A percentile compares a stretch with the other conserved stretches of the same genome.
phyloP scores from a whole-genome alignment of 2,888 invertebrate genomes.

The Belgica antarctica region DNA sequence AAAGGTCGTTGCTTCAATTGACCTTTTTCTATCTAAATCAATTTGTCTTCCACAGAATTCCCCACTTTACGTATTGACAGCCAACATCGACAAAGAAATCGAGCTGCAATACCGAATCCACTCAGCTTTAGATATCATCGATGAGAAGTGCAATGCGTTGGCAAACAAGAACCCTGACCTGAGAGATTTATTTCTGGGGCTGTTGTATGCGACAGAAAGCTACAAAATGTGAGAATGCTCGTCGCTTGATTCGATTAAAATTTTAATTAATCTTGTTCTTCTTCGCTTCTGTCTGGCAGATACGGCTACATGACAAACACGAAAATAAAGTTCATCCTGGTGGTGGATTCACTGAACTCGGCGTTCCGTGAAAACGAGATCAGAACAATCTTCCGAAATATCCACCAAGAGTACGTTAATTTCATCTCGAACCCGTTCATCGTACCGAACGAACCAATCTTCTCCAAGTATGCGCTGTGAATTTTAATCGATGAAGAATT shows the following conservation, averaged over 20 bases:
- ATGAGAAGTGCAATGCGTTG: conserved; percentile 56
- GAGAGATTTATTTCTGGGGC: conserved; percentile 85
- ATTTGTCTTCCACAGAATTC: conserved; percentile 90
- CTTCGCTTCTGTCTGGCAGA: conserved; percentile 55
- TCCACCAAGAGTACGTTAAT: conserved; percentile 29
- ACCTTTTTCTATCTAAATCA: conserved; percentile 41
- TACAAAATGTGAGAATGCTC: conserved; percentile 78
- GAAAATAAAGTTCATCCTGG: conserved; percentile 88
- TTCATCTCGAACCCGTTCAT: conserved; percentile 93
- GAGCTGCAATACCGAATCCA: conserved; percentile 92
- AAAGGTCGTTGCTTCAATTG: no score
- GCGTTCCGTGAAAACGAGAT: conserved; percentile 91
- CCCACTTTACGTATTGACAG: conserved; percentile 80
- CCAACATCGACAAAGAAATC: conserved; percentile 75
- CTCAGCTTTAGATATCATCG: conserved; percentile 61
- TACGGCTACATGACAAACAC: conserved; percentile 98
- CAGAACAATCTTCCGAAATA: conserved; percentile 70
- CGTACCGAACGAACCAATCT: conserved; percentile 84
- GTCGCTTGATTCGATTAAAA: conserved; percentile 52
- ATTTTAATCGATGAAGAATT: conserved; percentile 39
- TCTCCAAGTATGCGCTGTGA: conserved; percentile 70
- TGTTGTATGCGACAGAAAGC: conserved; percentile 90
- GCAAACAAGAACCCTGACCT: conserved; percentile 58
- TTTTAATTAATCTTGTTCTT: conserved; percentile 44
- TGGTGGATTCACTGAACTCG: conserved; percentile 85